phyloP scores from a whole-genome alignment of 2,113 vertebrate genomes.

The Misgurnus mizolepis region DNA sequence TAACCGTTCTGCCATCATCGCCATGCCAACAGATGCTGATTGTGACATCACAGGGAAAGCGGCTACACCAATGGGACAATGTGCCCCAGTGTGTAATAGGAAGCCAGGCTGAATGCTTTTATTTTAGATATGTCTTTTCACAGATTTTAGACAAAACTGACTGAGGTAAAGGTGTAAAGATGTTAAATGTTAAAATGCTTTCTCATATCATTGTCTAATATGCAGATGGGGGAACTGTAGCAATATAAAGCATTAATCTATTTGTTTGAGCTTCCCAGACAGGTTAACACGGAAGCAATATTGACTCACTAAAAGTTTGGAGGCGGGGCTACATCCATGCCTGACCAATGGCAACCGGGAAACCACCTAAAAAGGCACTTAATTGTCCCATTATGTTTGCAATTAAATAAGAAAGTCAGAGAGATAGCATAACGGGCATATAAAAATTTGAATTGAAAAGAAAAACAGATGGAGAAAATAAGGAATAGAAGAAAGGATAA shows the following conservation, averaged over 20 bases:
- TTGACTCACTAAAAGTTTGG: not conserved
- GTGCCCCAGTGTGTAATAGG: not conserved
- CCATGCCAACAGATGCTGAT: slow-evolving; percentile 43
- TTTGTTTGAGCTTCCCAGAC: too few relatives aligned
- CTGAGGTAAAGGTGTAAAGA: slow-evolving; percentile 3
- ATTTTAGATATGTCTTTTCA: not conserved
- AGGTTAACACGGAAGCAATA: not conserved
- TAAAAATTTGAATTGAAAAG: slow-evolving; percentile 1
- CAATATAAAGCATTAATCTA: too few relatives aligned
- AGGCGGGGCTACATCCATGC: not conserved
- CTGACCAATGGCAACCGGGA: not conserved
- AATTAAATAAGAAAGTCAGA: not conserved
- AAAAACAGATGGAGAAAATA: slow-evolving; percentile 12
- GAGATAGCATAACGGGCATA: not conserved
- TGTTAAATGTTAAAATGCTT: not conserved
- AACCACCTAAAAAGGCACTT: not conserved
- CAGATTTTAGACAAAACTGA: not conserved
- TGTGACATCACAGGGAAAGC: slow-evolving; percentile 35
- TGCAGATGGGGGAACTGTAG: not conserved
- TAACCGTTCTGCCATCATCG: slow-evolving; percentile 18
- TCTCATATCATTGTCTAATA: not conserved
- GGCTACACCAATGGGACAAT: slow-evolving; percentile 8
- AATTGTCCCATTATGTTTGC: not conserved
- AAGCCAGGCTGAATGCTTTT: not conserved
- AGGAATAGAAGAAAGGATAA: slow-evolving; percentile 20